Evolutionary conservation across 2,888 invertebrate genomes (phyloP).

Genomic region (Syrista parreyssii): DNA sequence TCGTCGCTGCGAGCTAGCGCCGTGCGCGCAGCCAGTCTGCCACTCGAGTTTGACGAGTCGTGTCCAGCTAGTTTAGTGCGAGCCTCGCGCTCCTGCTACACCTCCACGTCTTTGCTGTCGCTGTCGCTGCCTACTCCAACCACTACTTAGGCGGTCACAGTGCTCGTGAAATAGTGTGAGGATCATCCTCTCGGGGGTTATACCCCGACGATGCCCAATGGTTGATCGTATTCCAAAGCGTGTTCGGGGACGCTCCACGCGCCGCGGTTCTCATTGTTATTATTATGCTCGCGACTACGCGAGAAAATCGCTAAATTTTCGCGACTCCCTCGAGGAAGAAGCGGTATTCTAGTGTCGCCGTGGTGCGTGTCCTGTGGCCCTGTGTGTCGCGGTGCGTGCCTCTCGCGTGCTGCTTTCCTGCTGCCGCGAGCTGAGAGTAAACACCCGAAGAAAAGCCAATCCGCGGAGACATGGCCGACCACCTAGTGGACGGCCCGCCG

Average conservation of each 20-base stretch:
- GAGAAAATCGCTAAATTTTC: conserved; percentile 42
- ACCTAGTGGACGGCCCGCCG: conserved; percentile 94
- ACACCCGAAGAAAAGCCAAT: conserved; percentile 24
- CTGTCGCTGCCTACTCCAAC: neutral
- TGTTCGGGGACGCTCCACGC: conserved; percentile 76
- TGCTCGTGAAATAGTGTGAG: neutral
- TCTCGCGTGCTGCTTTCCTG: conserved; percentile 21
- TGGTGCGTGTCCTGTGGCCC: conserved; percentile 48
- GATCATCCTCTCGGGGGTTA: conserved; percentile 17
- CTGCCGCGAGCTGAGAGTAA: conserved; percentile 30
- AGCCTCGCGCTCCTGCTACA: conserved; percentile 32
- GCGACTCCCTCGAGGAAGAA: conserved; percentile 22
- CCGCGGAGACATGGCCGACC: conserved; percentile 84
- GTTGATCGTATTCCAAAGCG: conserved; percentile 76
- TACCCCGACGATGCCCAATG: conserved; percentile 80
- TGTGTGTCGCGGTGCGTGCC: conserved; percentile 32
- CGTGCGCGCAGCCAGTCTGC: conserved; percentile 61
- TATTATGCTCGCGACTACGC: conserved; percentile 40
- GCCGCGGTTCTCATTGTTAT: conserved; percentile 56
- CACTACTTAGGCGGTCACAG: neutral
- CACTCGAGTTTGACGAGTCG: conserved; percentile 47
- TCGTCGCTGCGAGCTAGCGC: conserved; percentile 59
- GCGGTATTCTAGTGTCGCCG: conserved; percentile 39
- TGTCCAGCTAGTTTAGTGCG: conserved; percentile 22
- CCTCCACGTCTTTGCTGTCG: conserved; percentile 15